phyloP scores from a whole-genome alignment of 1,140 invertebrate genomes.

The Probaryconus sp. region DNA sequence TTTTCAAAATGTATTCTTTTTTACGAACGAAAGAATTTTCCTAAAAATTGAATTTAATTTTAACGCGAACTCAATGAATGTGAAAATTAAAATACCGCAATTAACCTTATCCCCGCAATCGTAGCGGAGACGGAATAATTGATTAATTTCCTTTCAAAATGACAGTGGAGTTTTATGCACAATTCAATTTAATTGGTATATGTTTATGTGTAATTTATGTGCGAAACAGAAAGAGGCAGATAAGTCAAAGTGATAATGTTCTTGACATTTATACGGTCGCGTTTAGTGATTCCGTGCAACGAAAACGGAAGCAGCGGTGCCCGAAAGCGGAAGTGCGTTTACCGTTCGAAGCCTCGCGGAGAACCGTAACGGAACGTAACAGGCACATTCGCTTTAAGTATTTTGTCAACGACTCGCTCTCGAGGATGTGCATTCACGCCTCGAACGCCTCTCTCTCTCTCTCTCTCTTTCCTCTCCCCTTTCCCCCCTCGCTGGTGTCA shows the following conservation, averaged over 20 bases:
- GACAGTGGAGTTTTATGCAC: too few species aligned
- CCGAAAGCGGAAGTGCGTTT: slow-evolving; percentile 57
- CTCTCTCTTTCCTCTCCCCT: too few species aligned
- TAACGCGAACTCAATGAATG: too few species aligned
- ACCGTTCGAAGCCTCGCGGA: slow-evolving; percentile 60
- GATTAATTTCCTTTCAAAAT: too few species aligned
- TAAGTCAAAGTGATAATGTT: slow-evolving; percentile 45
- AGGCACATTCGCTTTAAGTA: slow-evolving; percentile 56
- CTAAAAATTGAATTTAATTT: too few species aligned
- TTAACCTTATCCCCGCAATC: too few species aligned
- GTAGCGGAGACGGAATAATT: too few species aligned
- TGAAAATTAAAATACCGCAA: too few species aligned
- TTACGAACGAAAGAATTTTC: too few species aligned
- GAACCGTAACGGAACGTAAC: slow-evolving; percentile 56
- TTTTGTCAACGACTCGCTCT: slow-evolving; percentile 55
- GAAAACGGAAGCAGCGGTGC: slow-evolving; percentile 47
- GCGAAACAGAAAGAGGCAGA: slow-evolving; percentile 13
- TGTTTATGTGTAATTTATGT: slow-evolving; percentile 31
- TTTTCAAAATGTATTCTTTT: too few species aligned
- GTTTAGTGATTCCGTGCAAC: slow-evolving; percentile 49
- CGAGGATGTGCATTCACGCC: slow-evolving; percentile 56
- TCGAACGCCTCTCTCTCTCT: slow-evolving; percentile 10
- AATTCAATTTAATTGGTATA: too few species aligned
- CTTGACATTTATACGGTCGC: slow-evolving; percentile 50
- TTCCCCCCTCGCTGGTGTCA: too few species aligned